Evolutionary conservation across 64 coral and sea anemone species (phyloP).

Genomic region (Montipora efflorescens): DNA sequence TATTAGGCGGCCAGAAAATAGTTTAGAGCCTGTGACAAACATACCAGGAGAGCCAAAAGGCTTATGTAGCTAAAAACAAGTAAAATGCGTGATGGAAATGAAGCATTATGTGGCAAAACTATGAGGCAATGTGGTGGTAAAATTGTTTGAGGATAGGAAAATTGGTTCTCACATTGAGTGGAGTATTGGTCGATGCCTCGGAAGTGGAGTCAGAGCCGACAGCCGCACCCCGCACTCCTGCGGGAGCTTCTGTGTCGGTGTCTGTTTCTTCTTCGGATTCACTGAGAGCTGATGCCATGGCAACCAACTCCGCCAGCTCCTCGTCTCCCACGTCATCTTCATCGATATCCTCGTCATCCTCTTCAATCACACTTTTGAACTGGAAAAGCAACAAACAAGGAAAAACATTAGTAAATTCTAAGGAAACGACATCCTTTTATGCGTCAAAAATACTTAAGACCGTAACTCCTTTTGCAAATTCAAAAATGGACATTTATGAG

Average conservation of each 20-base stretch:
- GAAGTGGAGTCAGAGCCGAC: conserved; percentile 81
- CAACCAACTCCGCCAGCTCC: conserved; percentile 92
- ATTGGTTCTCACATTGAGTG: conserved; percentile 64
- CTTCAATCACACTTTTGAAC: conserved; percentile 88
- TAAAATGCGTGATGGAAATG: neutral
- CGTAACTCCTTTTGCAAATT: too few species aligned
- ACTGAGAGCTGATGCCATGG: conserved; percentile 85
- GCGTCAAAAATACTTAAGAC: too few species aligned
- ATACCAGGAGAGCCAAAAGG: too few species aligned
- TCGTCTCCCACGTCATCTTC: conserved; percentile 92
- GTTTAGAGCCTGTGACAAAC: too few species aligned
- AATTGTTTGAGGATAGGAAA: neutral
- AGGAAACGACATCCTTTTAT: too few species aligned
- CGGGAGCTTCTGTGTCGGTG: conserved; percentile 47
- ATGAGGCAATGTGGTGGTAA: neutral
- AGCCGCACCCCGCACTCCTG: conserved; percentile 56
- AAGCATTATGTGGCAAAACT: neutral
- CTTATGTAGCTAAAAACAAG: too few species aligned
- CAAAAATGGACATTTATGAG: too few species aligned
- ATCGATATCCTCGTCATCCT: conserved; percentile 89
- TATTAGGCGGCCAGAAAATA: too few species aligned
- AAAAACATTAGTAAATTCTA: neutral
- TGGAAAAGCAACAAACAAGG: conserved; percentile 20
- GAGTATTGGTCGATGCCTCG: conserved; percentile 79
- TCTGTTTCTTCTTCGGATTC: conserved; percentile 85